Base-by-base conservation (phyloP, 2,888 invertebrate species). In the Rhogogaster chlorosoma region DNA sequence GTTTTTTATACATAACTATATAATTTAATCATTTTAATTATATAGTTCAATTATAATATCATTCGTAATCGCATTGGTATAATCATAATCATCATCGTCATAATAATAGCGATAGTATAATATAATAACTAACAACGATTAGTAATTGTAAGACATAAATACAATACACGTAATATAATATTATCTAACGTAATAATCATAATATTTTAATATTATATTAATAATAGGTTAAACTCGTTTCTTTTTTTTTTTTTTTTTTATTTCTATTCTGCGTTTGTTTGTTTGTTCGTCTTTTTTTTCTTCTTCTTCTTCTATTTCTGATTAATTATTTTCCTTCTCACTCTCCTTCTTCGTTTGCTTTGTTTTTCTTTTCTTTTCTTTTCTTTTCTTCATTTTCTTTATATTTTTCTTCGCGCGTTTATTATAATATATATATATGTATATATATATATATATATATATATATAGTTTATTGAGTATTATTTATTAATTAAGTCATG, bases 71-170 rank as follows among this genome's bases (percentile, higher is more conserved):
- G 61, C 61, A 61, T 61, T 61, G 61, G 61, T 26, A 26, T 26
- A 61, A 26, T 22, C 12, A 61, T 61, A 61, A 61, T 26, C 9
- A 26, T 61, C 61, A 61, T 12, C 7, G 12, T 61, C 10, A 61
- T 61, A 9, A 61, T 61, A 61, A 61, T 61, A 61, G 61, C 61
- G 61, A 61, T 61, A 61, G 61, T 61, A 75, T 75, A 89, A 90
- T 91, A 91, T 89, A 75, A 75, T 75, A 92, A 92, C 92, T 92
- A 92, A 92, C 91, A 92, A 92, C 91, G 92, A 92, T 92, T 91
- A 92, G 92, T 90, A 91, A 91, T 91, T 92, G 92, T 90, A 89
- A 91, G 91, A 92, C 92, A 90, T 91, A 91, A 92, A 91, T 92
- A 92, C 91, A 91, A 89, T 92, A 92, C 92, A 91, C 91, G 90